These are phyloP conservation scores for Aurelia sp. DNA, from an alignment of 30 jellyfish, hydroid and myxozoan species.

Conservation along the genomic window DNA sequence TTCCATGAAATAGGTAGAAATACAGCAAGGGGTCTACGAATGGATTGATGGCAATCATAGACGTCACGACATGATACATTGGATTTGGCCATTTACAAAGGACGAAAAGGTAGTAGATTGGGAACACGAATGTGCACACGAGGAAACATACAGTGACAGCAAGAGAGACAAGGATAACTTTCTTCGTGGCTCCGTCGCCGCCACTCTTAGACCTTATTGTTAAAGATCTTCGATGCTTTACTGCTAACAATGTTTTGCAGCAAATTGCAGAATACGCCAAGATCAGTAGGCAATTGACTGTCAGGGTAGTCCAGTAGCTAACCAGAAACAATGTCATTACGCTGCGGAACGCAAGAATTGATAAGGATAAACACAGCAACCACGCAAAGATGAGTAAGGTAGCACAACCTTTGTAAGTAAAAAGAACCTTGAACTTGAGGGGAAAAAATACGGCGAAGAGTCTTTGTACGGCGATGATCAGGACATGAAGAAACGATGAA, in stretches of 20 bases:
- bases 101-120: conserved; percentile 17
- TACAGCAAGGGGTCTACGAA: conserved; percentile 26
- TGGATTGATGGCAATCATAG: conserved; percentile 15
- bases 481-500: conserved; percentile 20
- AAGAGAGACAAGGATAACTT: conserved; percentile 20
- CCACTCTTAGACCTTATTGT: neutral
- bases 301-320: conserved; percentile 2
- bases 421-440: conserved; percentile 19
- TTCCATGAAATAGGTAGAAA: conserved; percentile 10
- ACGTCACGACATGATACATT: conserved; percentile 19
- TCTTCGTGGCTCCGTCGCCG: neutral
- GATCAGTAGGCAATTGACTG: neutral
- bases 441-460: conserved; percentile 27
- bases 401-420: conserved; percentile 13
- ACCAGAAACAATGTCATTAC: neutral
- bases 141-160: conserved; percentile 24
- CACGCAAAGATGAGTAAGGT: conserved; percentile 4
- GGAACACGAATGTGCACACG: conserved; percentile 28
- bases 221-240: neutral
- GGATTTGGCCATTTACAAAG: neutral
- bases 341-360: conserved; percentile 4
- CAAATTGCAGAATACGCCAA: conserved; percentile 19
- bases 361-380: conserved; percentile 2
- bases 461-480: conserved; percentile 36
- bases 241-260: neutral